Evolutionary conservation across 2,113 vertebrate species (phyloP), one percentile per base, ranked within the genome.

Genomic region (Megaceryle maxima): DNA sequence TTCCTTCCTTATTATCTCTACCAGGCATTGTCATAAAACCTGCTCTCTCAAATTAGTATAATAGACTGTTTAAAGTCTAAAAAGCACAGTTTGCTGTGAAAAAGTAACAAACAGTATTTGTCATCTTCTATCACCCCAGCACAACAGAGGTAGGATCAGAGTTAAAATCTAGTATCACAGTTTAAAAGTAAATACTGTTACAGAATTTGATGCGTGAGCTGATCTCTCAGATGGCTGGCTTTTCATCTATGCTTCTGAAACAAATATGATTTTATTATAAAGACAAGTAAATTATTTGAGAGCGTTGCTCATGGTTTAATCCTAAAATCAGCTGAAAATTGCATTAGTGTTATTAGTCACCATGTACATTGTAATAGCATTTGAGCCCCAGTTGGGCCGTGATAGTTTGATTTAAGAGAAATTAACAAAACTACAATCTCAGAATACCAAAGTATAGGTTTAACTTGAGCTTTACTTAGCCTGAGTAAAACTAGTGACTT

Each of bases 301-400:
- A 84, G 33, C 0, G 4, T 57, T 78, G 64, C 41, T 93, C 16
- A 21, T 46, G 46, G 24, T 72, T 75, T 87, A 82, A 77, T 92
- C 37, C 82, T 69, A 31, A 80, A 94, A 88, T 72, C 68, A 84
- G 86, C 56, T 88, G 46, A 94, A 91, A 95, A 87, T 9, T 19
- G 39, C 56, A 55, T 90, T 80, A 85, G 53, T 46, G 35, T 77
- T 80, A 53, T 67, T 78, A 92, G 73, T 59, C 76, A 67, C 51
- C 16, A 33, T 10, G 69, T 18, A 68, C 9, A 18, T 57, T 72
- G 25, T 59, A 72, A 79, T 5, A 73, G 66, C 70, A 79, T 25
- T 5, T 1, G 31, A 91, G 64, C 19, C 53, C 66, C 83, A 44
- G 13, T 0, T n/a, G 90, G 35, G 73, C 22, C 84, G 46, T 53